phyloP scores from a whole-genome alignment of 2,113 vertebrate species.

The Bubo scandiacus region DNA sequence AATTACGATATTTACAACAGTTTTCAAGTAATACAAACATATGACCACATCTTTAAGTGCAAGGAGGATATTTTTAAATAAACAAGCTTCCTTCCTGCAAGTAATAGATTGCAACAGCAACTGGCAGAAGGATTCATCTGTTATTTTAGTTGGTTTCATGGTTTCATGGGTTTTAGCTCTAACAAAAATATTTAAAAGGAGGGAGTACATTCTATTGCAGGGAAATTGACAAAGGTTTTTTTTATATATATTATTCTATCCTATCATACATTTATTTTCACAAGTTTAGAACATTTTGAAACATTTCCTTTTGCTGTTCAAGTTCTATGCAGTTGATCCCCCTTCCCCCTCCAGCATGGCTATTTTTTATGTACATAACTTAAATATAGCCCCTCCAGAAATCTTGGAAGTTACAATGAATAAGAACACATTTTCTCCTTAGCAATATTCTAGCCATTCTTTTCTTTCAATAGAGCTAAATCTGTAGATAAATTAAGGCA shows the following conservation, averaged over 20 bases:
- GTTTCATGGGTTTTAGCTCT: constrained; percentile 14
- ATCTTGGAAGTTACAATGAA: neutral
- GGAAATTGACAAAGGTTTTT: neutral
- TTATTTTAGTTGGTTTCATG: constrained; percentile 39
- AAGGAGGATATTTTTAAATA: constrained; percentile 48
- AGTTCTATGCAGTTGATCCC: neutral
- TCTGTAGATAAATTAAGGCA: neutral
- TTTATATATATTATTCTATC: neutral
- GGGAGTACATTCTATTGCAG: neutral
- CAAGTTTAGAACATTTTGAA: neutral
- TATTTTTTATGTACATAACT: neutral
- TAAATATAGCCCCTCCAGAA: constrained; percentile 7
- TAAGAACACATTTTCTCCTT: neutral
- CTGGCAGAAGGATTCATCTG: constrained; percentile 41
- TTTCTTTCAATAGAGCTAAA: neutral
- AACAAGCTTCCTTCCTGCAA: constrained; percentile 49
- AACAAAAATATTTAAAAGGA: constrained; percentile 30
- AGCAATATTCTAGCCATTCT: neutral
- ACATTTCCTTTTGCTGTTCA: neutral
- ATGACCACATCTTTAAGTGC: constrained; percentile 24
- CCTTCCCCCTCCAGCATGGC: neutral
- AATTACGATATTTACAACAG: neutral
- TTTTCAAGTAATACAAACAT: constrained; percentile 12
- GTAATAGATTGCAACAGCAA: constrained; percentile 57
- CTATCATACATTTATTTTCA: neutral